Conservation (phyloP, 1,140 invertebrate species). For the Drosophila pruinosa region DNA sequence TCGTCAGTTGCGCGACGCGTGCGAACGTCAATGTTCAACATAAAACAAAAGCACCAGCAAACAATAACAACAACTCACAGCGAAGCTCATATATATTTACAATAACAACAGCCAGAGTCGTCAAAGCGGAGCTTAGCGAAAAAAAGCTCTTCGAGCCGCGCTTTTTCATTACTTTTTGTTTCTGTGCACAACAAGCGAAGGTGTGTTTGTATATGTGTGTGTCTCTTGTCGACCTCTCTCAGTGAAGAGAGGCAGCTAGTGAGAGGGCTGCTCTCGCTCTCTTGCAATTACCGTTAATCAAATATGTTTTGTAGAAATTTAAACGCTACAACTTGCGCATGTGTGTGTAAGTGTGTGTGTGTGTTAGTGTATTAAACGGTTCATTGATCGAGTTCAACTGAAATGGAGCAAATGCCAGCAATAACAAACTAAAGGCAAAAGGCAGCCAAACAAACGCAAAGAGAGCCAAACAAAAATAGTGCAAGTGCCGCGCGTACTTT, state of each 20-base stretch:
- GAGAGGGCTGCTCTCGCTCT: conserved; percentile 25
- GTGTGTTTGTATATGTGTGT: conserved; percentile 12
- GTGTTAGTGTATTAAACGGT: conserved; percentile 60
- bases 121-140: conserved; percentile 12
- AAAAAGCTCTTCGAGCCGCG: conserved; percentile 14
- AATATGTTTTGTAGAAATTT: conserved; percentile 80
- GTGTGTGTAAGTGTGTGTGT: conserved; percentile 24
- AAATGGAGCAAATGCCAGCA: conserved; percentile 63
- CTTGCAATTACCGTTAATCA: conserved; percentile 75
- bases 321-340: conserved; percentile 60
- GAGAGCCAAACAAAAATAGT: conserved; percentile 43
- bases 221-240: neutral
- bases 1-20: conserved; percentile 41
- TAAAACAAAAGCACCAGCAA: conserved; percentile 8
- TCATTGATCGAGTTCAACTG: conserved; percentile 75
- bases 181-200: conserved; percentile 31
- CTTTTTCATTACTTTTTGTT: conserved; percentile 32
- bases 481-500: conserved; percentile 58
- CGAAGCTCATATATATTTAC: neutral
- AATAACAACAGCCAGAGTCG: neutral
- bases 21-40: conserved; percentile 2
- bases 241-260: conserved; percentile 16
- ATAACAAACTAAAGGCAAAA: conserved; percentile 27
- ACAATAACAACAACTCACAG: conserved; percentile 3
- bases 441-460: conserved; percentile 40